Conservation (phyloP, 1,140 invertebrate genomes). For the Drosophila prosaltans region DNA sequence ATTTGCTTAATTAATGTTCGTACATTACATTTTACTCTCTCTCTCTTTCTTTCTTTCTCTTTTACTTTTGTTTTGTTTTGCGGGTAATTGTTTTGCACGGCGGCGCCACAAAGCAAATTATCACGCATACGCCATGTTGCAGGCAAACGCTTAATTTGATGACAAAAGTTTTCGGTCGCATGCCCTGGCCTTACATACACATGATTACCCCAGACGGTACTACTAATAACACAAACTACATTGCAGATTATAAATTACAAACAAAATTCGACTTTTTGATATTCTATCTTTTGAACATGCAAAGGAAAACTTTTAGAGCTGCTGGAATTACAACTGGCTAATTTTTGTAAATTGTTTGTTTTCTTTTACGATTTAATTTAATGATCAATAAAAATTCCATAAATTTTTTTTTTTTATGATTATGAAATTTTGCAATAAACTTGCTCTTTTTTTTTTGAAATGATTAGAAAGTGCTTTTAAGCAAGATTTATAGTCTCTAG, state of each 20-base stretch:
- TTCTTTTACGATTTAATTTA: no score
- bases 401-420: no score
- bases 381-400: no score
- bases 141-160: conserved; percentile 45
- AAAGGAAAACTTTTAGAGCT: background rate
- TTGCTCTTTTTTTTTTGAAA: no score
- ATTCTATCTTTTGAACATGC: background rate
- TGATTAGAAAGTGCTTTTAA: no score
- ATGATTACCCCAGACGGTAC: conserved; percentile 17
- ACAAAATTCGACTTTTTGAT: background rate
- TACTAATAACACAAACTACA: conserved; percentile 5
- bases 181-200: background rate
- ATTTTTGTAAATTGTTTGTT: no score
- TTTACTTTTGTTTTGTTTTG: conserved; percentile 18
- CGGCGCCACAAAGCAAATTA: conserved; percentile 44
- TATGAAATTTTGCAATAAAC: no score
- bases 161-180: conserved; percentile 45
- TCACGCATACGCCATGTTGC: conserved; percentile 43
- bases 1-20: conserved; percentile 57
- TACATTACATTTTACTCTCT: background rate
- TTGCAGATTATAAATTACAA: background rate
- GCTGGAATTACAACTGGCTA: no score
- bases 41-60: background rate
- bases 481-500: no score
- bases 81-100: conserved; percentile 37